Evolutionary conservation across 2,888 invertebrate species (phyloP).

Genomic region (Eristalis intricaria): DNA sequence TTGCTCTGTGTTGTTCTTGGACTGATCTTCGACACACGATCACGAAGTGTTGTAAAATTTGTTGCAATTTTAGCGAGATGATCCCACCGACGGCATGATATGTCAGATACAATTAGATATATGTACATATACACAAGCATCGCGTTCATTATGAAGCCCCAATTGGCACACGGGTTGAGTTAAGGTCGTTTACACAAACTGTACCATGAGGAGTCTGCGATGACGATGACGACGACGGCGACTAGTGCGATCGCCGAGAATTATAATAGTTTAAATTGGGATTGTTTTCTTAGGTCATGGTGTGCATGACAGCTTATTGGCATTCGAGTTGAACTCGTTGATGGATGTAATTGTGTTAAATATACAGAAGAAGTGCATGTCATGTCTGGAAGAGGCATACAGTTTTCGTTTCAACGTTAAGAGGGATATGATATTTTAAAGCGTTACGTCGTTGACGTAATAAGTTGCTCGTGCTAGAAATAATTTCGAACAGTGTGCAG

Average conservation of each 20-base stretch:
- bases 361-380: neutral
- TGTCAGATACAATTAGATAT: slow-evolving; percentile 49
- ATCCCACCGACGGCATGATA: slow-evolving; percentile 63
- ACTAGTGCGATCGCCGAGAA: slow-evolving; percentile 4
- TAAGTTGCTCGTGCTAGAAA: too few relatives aligned
- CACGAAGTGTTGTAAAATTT: slow-evolving; percentile 68
- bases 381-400: neutral
- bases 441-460: too few relatives aligned
- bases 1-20: slow-evolving; percentile 7
- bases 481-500: too few relatives aligned
- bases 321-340: slow-evolving; percentile 35
- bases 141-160: neutral
- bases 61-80: slow-evolving; percentile 63
- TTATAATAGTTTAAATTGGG: slow-evolving; percentile 21
- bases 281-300: slow-evolving; percentile 43
- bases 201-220: slow-evolving; percentile 13
- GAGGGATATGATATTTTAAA: too few relatives aligned
- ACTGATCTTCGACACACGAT: slow-evolving; percentile 51
- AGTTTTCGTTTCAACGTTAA: too few relatives aligned
- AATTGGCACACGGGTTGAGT: slow-evolving; percentile 25
- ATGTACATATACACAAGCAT: slow-evolving; percentile 5
- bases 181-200: slow-evolving; percentile 36
- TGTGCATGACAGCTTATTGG: slow-evolving; percentile 46
- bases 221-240: slow-evolving; percentile 8
- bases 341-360: slow-evolving; percentile 12